phyloP scores from a whole-genome alignment of 2,797 vertebrate genomes.

The Neosilurus hyrtlii region DNA sequence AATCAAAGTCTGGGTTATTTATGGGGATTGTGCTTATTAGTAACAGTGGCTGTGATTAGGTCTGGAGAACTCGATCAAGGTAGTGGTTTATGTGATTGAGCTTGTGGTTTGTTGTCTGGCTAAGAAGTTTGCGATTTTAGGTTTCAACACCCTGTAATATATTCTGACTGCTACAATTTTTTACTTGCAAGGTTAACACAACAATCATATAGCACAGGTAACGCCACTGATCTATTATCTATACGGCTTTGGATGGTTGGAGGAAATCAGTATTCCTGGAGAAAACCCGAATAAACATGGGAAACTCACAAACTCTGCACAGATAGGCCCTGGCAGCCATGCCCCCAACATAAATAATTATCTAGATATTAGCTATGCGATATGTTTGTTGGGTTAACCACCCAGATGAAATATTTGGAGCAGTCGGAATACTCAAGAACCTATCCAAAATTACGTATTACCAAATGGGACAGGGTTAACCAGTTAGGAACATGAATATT shows the following conservation, averaged over 20 bases:
- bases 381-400: neutral
- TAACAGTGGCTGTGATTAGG: neutral
- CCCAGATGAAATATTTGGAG: neutral
- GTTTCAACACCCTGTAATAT: neutral
- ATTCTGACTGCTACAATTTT: neutral
- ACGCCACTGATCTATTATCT: too few relatives aligned
- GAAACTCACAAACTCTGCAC: too few relatives aligned
- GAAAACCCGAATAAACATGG: too few relatives aligned
- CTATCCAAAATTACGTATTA: too few relatives aligned
- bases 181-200: neutral
- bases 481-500: neutral
- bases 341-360: neutral
- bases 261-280: too few relatives aligned
- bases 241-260: too few relatives aligned
- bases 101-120: neutral
- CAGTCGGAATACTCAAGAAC: neutral
- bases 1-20: neutral
- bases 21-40: neutral
- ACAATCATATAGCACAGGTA: neutral
- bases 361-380: neutral
- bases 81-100: neutral
- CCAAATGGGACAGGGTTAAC: neutral
- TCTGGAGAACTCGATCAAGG: neutral
- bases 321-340: too few relatives aligned
- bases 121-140: neutral